phyloP scores from a whole-genome alignment of 1,140 invertebrate genomes.

The Aphaenogaster ashmeadi region DNA sequence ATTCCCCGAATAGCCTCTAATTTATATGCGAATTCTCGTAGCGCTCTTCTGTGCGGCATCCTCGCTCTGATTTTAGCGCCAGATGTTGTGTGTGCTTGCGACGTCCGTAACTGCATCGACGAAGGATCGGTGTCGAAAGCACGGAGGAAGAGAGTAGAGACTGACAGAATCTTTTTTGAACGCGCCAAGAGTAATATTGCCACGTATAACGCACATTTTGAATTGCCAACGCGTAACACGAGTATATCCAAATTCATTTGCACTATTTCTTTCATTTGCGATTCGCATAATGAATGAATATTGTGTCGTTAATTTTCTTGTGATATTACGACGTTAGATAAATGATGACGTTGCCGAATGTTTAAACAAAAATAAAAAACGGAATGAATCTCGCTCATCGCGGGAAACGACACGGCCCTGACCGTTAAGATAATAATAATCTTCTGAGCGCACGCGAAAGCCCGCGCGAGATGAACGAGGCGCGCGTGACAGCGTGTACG shows the following conservation, averaged over 20 bases:
- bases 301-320: neutral
- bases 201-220: neutral
- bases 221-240: neutral
- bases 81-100: slow-evolving; percentile 64
- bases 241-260: neutral
- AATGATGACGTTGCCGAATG: neutral
- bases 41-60: slow-evolving; percentile 53
- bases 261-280: neutral
- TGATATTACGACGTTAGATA: neutral
- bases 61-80: slow-evolving; percentile 63
- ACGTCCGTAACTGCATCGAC: slow-evolving; percentile 67
- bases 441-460: slow-evolving; percentile 53
- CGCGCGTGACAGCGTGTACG: slow-evolving; percentile 62
- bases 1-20: slow-evolving; percentile 76
- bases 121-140: slow-evolving; percentile 68
- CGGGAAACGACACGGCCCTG: slow-evolving; percentile 29
- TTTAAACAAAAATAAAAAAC: neutral
- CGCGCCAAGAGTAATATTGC: neutral
- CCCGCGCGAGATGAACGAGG: slow-evolving; percentile 46
- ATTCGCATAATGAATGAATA: too few relatives aligned
- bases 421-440: slow-evolving; percentile 79
- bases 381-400: neutral
- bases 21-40: slow-evolving; percentile 73
- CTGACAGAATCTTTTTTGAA: slow-evolving; percentile 16
- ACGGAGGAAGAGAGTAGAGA: slow-evolving; percentile 60